Evolutionary conservation across 92 coral and sea anemone species (phyloP).

Genomic region (Ricordea florida): DNA sequence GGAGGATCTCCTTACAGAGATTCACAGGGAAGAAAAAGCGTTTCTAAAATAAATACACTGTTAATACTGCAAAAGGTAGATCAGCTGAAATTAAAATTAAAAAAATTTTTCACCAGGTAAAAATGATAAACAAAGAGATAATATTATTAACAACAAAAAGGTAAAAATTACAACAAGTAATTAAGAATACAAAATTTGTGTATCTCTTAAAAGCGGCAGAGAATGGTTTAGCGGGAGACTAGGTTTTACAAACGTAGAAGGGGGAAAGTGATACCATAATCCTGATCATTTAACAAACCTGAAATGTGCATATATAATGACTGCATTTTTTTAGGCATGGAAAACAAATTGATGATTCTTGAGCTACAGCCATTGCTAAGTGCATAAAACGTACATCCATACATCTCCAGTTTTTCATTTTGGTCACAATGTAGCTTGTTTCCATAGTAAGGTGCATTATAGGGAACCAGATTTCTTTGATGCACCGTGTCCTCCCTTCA

Average conservation of each 20-base stretch:
- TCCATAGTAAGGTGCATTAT: constrained; percentile 62
- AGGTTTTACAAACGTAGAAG: not conserved
- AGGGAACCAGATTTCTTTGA: constrained; percentile 57
- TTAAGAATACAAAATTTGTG: not conserved
- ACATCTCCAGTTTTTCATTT: constrained; percentile 60
- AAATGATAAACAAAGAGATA: not conserved
- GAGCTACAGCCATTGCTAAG: constrained; percentile 66
- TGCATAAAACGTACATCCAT: constrained; percentile 68
- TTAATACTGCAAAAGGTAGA: not conserved
- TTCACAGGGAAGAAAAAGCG: not conserved
- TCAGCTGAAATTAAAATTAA: not conserved
- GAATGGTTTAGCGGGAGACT: not conserved
- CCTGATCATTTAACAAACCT: constrained; percentile 37
- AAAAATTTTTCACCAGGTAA: not conserved
- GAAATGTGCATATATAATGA: constrained; percentile 52
- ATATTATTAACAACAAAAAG: not conserved
- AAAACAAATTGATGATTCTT: constrained; percentile 49
- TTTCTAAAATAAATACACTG: not conserved
- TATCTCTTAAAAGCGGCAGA: not conserved
- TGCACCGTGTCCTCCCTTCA: constrained; percentile 49
- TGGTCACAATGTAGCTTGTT: constrained; percentile 76
- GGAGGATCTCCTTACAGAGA: too few species aligned
- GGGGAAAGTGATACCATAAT: not conserved
- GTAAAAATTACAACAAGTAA: too few species aligned
- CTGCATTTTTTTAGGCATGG: constrained; percentile 66